Percentiles rank a stretch among this genome's conserved stretches.
These are phyloP conservation scores for Actenoides lindsayi DNA, from an alignment of 2,113 vertebrate species.

Conservation along the genomic window DNA sequence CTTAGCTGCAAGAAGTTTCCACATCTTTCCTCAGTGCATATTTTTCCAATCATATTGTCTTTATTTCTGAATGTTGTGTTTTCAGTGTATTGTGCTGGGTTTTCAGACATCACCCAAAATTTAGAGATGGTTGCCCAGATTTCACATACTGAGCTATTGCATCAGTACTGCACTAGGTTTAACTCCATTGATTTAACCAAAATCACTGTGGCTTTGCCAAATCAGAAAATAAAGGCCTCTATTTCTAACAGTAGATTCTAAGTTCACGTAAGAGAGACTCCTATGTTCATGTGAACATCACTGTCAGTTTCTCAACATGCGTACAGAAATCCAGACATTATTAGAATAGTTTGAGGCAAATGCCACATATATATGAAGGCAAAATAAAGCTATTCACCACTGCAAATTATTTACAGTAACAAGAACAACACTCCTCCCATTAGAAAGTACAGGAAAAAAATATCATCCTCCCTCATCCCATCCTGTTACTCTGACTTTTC, in stretches of 20 bases:
- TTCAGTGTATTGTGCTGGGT: neutral
- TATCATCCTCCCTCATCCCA: neutral
- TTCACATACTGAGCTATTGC: neutral
- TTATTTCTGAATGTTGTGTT: neutral
- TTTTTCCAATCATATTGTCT: neutral
- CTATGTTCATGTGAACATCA: neutral
- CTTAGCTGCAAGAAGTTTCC: neutral
- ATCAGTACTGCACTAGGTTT: neutral
- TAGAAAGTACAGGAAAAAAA: neutral
- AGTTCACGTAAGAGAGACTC: neutral
- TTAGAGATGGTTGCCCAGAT: neutral
- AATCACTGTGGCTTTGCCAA: neutral
- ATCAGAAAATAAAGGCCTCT: neutral
- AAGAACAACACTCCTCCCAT: neutral
- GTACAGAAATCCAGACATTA: neutral
- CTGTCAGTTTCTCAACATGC: neutral
- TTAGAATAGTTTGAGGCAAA: neutral
- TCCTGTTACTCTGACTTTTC: neutral
- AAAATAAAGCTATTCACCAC: neutral
- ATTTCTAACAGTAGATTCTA: neutral
- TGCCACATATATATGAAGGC: neutral
- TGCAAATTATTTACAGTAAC: neutral
- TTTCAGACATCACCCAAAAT: neutral
- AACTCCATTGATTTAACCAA: neutral
- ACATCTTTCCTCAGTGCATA: neutral